phyloP scores from a whole-genome alignment of 1,140 invertebrate species.

The Lepidotrigona ventralis region DNA sequence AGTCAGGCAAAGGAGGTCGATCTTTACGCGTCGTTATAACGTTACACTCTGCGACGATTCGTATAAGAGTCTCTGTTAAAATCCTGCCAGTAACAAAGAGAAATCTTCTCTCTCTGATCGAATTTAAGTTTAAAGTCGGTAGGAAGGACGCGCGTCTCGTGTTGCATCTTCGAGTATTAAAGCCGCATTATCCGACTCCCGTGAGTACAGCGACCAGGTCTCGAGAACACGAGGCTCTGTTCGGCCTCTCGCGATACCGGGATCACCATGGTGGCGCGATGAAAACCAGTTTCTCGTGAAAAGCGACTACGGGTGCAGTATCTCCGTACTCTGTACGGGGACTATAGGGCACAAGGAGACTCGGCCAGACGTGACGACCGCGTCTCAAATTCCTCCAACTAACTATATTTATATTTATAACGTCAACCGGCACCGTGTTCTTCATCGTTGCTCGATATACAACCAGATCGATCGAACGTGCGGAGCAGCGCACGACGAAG shows the following conservation, averaged over 20 bases:
- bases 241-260: conserved; percentile 38
- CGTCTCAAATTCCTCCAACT: conserved; percentile 35
- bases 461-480: conserved; percentile 30
- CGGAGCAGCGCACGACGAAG: background rate
- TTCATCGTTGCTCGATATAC: conserved; percentile 16
- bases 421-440: background rate
- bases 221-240: conserved; percentile 35
- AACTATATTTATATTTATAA: conserved; percentile 58
- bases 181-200: conserved; percentile 48
- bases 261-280: conserved; percentile 39
- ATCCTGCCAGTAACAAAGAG: background rate
- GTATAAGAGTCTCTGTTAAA: background rate
- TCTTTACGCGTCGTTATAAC: background rate
- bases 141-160: conserved; percentile 45
- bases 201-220: conserved; percentile 43
- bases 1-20: background rate
- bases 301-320: conserved; percentile 38
- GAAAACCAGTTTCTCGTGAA: conserved; percentile 52
- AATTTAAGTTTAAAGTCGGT: conserved; percentile 26
- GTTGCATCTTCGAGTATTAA: conserved; percentile 46
- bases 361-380: conserved; percentile 36
- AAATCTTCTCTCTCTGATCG: conserved; percentile 12
- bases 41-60: background rate
- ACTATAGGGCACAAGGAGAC: conserved; percentile 34
- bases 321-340: background rate